Conservation (phyloP, 2,888 invertebrate species). For the Entomobrya proxima region DNA sequence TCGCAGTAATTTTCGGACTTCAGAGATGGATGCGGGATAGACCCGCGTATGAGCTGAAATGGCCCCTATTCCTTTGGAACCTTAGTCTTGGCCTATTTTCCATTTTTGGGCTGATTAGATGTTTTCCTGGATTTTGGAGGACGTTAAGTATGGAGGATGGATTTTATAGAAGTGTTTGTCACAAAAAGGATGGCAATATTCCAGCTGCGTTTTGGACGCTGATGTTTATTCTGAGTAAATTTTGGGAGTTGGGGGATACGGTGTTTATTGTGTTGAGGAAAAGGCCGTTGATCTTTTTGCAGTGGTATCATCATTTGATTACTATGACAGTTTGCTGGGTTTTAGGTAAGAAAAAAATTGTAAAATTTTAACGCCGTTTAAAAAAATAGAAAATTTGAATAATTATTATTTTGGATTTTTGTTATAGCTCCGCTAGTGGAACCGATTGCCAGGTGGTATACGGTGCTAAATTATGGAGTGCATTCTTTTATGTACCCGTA, state of each 20-base stretch:
- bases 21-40: slow-evolving; percentile 79
- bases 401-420: not conserved
- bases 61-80: slow-evolving; percentile 80
- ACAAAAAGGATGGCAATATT: slow-evolving; percentile 58
- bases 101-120: slow-evolving; percentile 79
- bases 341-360: slow-evolving; percentile 84
- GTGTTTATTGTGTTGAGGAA: slow-evolving; percentile 92
- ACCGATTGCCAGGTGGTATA: slow-evolving; percentile 30
- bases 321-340: slow-evolving; percentile 96
- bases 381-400: not conserved
- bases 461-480: slow-evolving; percentile 17
- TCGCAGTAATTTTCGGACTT: slow-evolving; percentile 79
- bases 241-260: slow-evolving; percentile 59
- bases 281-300: slow-evolving; percentile 93
- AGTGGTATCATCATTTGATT: slow-evolving; percentile 95
- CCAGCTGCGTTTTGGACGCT: slow-evolving; percentile 16
- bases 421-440: slow-evolving; percentile 13
- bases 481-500: too few species aligned
- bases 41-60: slow-evolving; percentile 78
- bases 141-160: slow-evolving; percentile 78
- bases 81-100: slow-evolving; percentile 80
- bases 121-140: slow-evolving; percentile 79
- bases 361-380: not conserved
- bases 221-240: slow-evolving; percentile 24
- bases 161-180: slow-evolving; percentile 80